Evolutionary conservation across 2,888 invertebrate genomes (phyloP).

Genomic region (Troides helena): DNA sequence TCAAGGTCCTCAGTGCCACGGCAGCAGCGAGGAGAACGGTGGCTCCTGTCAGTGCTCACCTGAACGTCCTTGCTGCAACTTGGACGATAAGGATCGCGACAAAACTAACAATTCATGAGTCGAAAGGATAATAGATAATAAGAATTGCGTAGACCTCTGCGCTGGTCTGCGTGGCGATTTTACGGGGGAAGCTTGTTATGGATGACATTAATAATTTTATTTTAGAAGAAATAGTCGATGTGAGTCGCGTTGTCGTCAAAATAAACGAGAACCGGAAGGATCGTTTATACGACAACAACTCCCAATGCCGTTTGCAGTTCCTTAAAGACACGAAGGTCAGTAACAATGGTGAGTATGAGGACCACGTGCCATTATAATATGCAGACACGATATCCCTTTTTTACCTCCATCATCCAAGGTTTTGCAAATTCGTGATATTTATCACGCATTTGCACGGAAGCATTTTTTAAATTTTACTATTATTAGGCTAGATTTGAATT

Average conservation of each 20-base stretch:
- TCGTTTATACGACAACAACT: neutral
- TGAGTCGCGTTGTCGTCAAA: neutral
- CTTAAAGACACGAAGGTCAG: constrained; percentile 7
- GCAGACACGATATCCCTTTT: no score
- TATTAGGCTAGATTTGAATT: no score
- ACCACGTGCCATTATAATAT: neutral
- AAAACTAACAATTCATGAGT: constrained; percentile 3
- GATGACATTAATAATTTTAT: neutral
- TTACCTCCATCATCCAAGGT: no score
- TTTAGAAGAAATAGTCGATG: neutral
- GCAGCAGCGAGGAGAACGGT: constrained; percentile 10
- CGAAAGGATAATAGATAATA: neutral
- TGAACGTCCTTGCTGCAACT: constrained; percentile 37
- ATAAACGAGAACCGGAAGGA: neutral
- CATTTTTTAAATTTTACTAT: no score
- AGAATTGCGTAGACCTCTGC: neutral
- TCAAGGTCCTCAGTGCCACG: constrained; percentile 22
- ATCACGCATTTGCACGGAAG: no score
- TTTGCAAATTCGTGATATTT: no score
- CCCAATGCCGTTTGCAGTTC: constrained; percentile 3
- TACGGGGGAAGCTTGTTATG: neutral
- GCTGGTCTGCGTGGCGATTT: neutral
- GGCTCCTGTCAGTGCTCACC: constrained; percentile 29
- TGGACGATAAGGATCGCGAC: constrained; percentile 4
- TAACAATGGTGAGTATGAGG: constrained; percentile 9